These are phyloP conservation scores for Peromyscus leucopus DNA, from an alignment of 2,113 vertebrate genomes.

Conservation along the genomic window DNA sequence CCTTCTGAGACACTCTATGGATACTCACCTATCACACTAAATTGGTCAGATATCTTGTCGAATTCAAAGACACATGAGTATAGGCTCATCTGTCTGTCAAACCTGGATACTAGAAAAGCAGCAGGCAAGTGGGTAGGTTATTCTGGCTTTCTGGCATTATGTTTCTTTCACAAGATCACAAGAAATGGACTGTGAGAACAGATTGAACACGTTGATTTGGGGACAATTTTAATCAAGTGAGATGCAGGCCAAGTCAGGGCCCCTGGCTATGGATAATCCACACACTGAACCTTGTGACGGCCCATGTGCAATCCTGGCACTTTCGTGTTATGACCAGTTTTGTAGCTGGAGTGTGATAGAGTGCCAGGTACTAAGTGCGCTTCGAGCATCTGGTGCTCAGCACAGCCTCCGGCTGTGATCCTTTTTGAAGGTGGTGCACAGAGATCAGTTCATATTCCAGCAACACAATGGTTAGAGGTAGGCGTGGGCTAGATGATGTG, in stretches of 20 bases:
- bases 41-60: neutral
- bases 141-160: neutral
- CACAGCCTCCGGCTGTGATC: neutral
- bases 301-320: neutral
- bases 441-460: neutral
- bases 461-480: neutral
- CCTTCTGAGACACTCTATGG: neutral
- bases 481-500: neutral
- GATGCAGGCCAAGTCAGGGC: neutral
- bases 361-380: too few species aligned
- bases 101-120: neutral
- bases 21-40: neutral
- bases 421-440: accelerated
- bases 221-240: neutral
- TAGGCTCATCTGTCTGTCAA: neutral
- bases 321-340: neutral
- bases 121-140: neutral
- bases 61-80: neutral
- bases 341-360: neutral
- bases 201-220: neutral
- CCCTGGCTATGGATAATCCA: neutral
- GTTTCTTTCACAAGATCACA: neutral
- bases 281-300: neutral
- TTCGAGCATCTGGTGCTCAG: neutral
- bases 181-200: neutral